phyloP scores from a whole-genome alignment of 1,140 invertebrate genomes.

The Ectropis grisescens region DNA sequence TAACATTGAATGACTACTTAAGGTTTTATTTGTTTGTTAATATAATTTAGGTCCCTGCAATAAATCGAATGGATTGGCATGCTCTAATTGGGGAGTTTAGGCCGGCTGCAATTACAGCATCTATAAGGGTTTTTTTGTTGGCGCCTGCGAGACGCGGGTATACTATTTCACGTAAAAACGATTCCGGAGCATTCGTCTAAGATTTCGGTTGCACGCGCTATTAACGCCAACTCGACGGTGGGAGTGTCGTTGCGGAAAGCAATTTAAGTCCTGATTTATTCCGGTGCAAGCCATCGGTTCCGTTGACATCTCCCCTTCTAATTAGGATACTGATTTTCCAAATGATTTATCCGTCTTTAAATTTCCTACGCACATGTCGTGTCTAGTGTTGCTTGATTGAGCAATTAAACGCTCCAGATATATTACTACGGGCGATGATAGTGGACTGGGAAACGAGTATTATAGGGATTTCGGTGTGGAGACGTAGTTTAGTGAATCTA shows the following conservation, averaged over 20 bases:
- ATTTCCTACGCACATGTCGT: constrained; percentile 18
- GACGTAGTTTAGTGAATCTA: too few species aligned
- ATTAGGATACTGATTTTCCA: constrained; percentile 48
- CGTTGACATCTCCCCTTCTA: constrained; percentile 50
- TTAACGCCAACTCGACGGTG: constrained; percentile 52
- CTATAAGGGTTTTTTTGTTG: constrained; percentile 28
- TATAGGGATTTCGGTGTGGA: too few species aligned
- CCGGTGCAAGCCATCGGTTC: constrained; percentile 21
- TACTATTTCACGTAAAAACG: constrained; percentile 51
- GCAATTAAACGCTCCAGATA: too few species aligned
- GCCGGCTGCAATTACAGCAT: constrained; percentile 20
- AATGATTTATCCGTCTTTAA: constrained; percentile 41
- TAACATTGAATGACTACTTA: constrained; percentile 13
- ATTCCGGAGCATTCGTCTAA: constrained; percentile 44
- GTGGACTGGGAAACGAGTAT: too few species aligned
- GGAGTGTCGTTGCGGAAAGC: constrained; percentile 57
- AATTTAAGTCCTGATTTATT: constrained; percentile 61
- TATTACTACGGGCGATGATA: too few species aligned
- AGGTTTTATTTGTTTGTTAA: constrained; percentile 14
- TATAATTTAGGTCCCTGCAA: constrained; percentile 12
- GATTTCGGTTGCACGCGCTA: constrained; percentile 58
- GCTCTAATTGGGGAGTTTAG: constrained; percentile 19
- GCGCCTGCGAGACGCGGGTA: constrained; percentile 28
- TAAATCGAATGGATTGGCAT: constrained; percentile 11
- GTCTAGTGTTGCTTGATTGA: too few species aligned